Evolutionary conservation across 2,888 invertebrate species (phyloP).

Genomic region (Trissolcus japonicus): DNA sequence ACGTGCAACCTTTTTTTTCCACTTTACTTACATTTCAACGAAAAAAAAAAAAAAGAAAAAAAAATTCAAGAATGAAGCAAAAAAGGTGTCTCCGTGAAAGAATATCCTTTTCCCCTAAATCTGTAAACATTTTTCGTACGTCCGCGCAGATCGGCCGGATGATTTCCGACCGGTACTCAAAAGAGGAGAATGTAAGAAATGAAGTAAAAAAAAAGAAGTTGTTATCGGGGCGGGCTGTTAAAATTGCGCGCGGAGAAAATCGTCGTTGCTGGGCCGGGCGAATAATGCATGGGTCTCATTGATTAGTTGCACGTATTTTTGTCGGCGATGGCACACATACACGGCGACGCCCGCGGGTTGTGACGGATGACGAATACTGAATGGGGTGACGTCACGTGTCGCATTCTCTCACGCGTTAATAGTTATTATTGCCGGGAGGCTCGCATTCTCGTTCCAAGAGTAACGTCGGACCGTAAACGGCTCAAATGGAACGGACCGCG

Average conservation of each 20-base stretch:
- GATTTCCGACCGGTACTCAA: slow-evolving; percentile 9
- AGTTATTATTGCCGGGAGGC: slow-evolving; percentile 71
- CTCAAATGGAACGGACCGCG: slow-evolving; percentile 23
- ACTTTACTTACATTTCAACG: too few relatives aligned
- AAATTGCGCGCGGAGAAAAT: slow-evolving; percentile 35
- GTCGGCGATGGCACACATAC: slow-evolving; percentile 37
- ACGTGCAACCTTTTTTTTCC: too few relatives aligned
- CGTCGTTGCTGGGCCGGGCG: slow-evolving; percentile 13
- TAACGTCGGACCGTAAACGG: slow-evolving; percentile 40
- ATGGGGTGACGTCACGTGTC: slow-evolving; percentile 69
- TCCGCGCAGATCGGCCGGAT: slow-evolving; percentile 16
- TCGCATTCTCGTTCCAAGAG: slow-evolving; percentile 68
- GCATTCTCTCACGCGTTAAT: slow-evolving; percentile 74
- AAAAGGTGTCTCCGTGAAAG: too few relatives aligned
- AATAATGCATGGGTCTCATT: slow-evolving; percentile 54
- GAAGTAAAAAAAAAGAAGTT: slow-evolving; percentile 19
- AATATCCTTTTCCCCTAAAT: too few relatives aligned
- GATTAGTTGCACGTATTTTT: slow-evolving; percentile 47
- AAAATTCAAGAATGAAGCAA: too few relatives aligned
- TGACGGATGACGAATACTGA: slow-evolving; percentile 60
- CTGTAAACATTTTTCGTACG: slow-evolving; percentile 1
- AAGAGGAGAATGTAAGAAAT: slow-evolving; percentile 6
- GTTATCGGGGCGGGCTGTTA: slow-evolving; percentile 39
- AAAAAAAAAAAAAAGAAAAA: too few relatives aligned
- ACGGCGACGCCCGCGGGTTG: slow-evolving; percentile 23